These are phyloP conservation scores for Lindbergichthys nudifrons DNA, from an alignment of 2,797 vertebrate genomes.

Conservation along the genomic window DNA sequence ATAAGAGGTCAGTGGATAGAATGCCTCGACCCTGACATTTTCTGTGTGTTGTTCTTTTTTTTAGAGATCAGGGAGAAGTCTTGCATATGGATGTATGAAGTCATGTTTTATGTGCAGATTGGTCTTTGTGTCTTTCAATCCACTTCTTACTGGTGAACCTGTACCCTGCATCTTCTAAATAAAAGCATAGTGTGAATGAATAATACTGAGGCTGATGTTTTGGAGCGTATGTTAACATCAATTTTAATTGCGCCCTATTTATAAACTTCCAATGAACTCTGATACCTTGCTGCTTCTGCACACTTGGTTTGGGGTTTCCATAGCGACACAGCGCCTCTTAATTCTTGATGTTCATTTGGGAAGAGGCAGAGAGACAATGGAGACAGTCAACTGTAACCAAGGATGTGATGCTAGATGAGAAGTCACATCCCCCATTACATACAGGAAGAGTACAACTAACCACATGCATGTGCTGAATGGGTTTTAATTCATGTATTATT, in stretches of 20 bases:
- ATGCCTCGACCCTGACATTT: slow-evolving; percentile 65
- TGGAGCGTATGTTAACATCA: slow-evolving; percentile 50
- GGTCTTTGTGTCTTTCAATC: background rate
- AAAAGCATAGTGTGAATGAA: slow-evolving; percentile 43
- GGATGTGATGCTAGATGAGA: background rate
- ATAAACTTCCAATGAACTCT: slow-evolving; percentile 72
- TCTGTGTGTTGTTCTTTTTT: slow-evolving; percentile 47
- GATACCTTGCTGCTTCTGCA: slow-evolving; percentile 58
- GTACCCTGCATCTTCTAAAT: slow-evolving; percentile 43
- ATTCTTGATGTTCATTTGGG: slow-evolving; percentile 41
- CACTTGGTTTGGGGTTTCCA: slow-evolving; percentile 71
- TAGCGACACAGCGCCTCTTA: slow-evolving; percentile 68
- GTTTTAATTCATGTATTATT: background rate
- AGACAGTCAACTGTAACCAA: slow-evolving; percentile 24
- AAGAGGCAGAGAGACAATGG: slow-evolving; percentile 42
- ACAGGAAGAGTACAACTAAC: background rate
- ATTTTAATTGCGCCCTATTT: slow-evolving; percentile 74
- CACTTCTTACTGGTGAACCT: background rate
- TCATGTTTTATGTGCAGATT: background rate
- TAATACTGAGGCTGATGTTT: slow-evolving; percentile 53
- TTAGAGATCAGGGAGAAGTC: slow-evolving; percentile 15
- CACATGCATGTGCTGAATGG: background rate
- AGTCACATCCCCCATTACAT: slow-evolving; percentile 1
- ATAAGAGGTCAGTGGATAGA: slow-evolving; percentile 58
- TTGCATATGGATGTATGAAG: background rate